Evolutionary conservation across 2,797 vertebrate species (phyloP).

Genomic region (Rallus crepitans): DNA sequence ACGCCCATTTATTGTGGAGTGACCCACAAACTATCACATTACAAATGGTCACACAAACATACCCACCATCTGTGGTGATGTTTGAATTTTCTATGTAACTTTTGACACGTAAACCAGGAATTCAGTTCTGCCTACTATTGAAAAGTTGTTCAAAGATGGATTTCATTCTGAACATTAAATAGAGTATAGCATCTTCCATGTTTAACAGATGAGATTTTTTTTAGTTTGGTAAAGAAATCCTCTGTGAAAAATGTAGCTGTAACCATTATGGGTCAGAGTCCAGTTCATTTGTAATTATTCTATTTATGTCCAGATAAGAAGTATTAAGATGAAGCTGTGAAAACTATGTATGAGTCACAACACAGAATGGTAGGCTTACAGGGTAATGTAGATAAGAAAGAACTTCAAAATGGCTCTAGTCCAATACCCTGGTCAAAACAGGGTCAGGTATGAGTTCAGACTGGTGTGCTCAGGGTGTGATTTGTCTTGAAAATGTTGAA

Average conservation of each 20-base stretch:
- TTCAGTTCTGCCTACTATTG: not conserved
- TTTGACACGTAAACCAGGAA: not conserved
- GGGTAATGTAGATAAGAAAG: not conserved
- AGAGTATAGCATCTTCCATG: not conserved
- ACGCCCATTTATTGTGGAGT: constrained; percentile 22
- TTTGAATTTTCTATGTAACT: not conserved
- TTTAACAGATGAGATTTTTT: not conserved
- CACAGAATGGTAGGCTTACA: not conserved
- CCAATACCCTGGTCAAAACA: not conserved
- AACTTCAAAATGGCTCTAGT: not conserved
- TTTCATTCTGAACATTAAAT: not conserved
- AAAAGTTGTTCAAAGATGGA: not conserved
- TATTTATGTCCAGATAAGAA: not conserved
- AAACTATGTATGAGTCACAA: not conserved
- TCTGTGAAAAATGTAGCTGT: not conserved
- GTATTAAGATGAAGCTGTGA: not conserved
- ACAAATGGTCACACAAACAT: not conserved
- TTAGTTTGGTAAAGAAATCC: not conserved
- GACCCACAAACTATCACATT: constrained; percentile 37
- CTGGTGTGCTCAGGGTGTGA: not conserved
- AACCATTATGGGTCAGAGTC: not conserved
- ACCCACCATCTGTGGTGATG: not conserved
- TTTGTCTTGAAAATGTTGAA: not conserved
- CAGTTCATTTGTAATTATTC: not conserved
- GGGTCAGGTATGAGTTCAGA: not conserved